Base-by-base conservation (phyloP, 1,140 invertebrate species). In the Leptinotarsa defecta region DNA sequence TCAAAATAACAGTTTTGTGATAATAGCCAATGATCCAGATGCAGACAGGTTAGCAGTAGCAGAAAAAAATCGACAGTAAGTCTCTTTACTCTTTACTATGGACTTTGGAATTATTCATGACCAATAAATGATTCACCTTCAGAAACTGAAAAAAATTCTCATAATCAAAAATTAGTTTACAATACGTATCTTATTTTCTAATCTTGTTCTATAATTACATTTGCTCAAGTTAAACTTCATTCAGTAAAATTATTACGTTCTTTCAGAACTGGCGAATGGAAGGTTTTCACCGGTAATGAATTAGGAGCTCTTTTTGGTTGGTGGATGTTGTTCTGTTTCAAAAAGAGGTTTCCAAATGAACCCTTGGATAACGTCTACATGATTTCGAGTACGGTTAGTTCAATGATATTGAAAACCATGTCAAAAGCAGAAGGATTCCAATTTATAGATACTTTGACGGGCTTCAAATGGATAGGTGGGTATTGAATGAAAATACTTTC, bases 391-490 rank as follows among this genome's bases (percentile, higher is more conserved):
- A 96, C 98, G 6, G 98, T 99, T 27, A 99, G 97, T 65, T 99
- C 98, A 8, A 98, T 98, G 88, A 96, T 99, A 79, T 86, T 99
- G n/a, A 86, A 90, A 24, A 91, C 95, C 3, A 95, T 99, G 81
- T 92, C 93, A 0, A 88, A 91, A 62, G 89, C 87, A 19, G 94
- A 98, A 86, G 96, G 95, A 22, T 95, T 95, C 79, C 87, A 91
- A 80, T 97, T 95, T 85, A 90, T 93, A 86, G 97, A 99, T 87
- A 99, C 98, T 0, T 88, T 99, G 65, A 99, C 98, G n/a, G 94
- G 98, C 1, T 99, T 99, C 84, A 99, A 99, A 84, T 99, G 98
- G 97, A 99, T 99, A 95, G 98, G 95, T 83, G 75, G 84, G 57
- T 3, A 34, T 48, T 71, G 4, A 57, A 57, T n/a, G 0, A 43